Conservation (phyloP, 2,797 vertebrate genomes). For the Choloepus didactylus region DNA sequence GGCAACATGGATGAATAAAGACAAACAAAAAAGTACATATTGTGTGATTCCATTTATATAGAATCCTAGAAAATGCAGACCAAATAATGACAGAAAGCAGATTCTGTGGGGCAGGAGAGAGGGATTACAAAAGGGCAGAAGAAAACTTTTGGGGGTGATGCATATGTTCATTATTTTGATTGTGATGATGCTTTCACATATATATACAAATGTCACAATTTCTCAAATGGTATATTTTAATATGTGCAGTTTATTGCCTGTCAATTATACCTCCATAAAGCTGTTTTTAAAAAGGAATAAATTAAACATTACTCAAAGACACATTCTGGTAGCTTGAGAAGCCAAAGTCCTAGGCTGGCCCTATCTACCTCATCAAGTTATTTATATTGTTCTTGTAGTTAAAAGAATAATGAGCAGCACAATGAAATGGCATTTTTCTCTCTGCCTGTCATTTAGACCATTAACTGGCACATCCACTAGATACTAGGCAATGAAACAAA, state of each 20-base stretch:
- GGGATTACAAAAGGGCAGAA: constrained; percentile 36
- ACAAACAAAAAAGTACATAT: constrained; percentile 12
- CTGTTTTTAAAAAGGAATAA: constrained; percentile 44
- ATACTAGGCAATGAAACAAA: constrained; percentile 49
- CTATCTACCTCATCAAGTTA: constrained; percentile 60
- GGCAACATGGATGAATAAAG: constrained; percentile 22
- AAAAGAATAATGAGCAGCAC: constrained; percentile 38
- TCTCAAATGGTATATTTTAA: constrained; percentile 37
- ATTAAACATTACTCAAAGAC: constrained; percentile 41
- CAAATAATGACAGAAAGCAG: constrained; percentile 48
- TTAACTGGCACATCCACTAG: constrained; percentile 50
- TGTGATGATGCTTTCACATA: constrained; percentile 43
- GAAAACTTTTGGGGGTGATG: neutral
- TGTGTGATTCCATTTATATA: constrained; percentile 44
- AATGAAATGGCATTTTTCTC: neutral
- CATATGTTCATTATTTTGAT: constrained; percentile 48
- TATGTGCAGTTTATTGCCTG: neutral
- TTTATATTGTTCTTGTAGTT: constrained; percentile 51
- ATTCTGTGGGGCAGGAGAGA: neutral
- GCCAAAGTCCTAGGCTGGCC: constrained; percentile 62
- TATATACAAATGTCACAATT: constrained; percentile 42
- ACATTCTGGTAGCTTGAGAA: constrained; percentile 52
- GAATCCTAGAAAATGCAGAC: constrained; percentile 60
- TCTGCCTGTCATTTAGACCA: neutral
- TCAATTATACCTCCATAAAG: constrained; percentile 45